A percentile compares a stretch with the other conserved stretches of the same genome.
phyloP scores from a whole-genome alignment of 2,797 vertebrate species.

The Molossus molossus region DNA sequence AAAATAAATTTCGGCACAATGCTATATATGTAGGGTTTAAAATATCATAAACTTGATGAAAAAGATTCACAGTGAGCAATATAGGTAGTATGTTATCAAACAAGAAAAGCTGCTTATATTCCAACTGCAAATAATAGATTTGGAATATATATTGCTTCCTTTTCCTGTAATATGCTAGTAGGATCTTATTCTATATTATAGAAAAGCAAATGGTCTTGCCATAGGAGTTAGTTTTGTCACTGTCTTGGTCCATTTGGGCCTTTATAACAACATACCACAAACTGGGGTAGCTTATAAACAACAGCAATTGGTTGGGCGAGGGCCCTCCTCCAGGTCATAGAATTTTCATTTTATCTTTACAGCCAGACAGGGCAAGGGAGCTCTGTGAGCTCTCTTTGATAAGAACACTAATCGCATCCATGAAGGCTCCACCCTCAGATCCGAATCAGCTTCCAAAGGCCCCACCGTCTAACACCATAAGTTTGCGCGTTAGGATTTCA shows the following conservation, averaged over 20 bases:
- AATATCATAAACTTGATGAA: constrained; percentile 6
- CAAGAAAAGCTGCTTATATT: background rate
- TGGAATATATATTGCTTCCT: background rate
- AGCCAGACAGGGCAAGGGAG: background rate
- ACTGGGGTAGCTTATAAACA: background rate
- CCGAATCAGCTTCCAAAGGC: background rate
- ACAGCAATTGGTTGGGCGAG: background rate
- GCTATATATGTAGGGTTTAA: background rate
- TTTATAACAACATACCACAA: background rate
- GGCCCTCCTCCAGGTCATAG: background rate
- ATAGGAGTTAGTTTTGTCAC: background rate
- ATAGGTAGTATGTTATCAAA: background rate
- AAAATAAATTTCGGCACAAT: constrained; percentile 34
- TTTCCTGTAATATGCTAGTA: background rate
- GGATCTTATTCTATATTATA: background rate
- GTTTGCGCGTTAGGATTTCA: background rate
- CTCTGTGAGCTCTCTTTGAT: background rate
- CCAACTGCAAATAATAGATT: background rate
- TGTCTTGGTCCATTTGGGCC: background rate
- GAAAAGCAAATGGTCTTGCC: background rate
- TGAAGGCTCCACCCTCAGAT: background rate
- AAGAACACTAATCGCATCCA: background rate
- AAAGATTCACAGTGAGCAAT: constrained; percentile 7
- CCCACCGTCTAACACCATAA: background rate
- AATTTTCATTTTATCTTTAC: background rate